These are phyloP conservation scores for Gambelia wislizenii DNA, from an alignment of 2,797 vertebrate species.

Conservation along the genomic window DNA sequence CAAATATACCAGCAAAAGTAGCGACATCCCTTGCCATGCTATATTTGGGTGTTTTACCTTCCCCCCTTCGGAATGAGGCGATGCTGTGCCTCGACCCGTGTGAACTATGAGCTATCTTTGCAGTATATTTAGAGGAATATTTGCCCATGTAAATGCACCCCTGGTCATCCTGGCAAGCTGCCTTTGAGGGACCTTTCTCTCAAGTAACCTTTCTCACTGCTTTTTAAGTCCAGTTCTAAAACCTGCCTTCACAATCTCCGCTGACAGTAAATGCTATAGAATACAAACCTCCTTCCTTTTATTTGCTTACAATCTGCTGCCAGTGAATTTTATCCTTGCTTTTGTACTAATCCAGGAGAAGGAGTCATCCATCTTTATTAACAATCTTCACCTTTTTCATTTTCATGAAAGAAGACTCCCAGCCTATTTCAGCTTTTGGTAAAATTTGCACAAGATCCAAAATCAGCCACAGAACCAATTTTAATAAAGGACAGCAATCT, in stretches of 20 bases:
- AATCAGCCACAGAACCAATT: background rate
- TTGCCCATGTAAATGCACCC: no score
- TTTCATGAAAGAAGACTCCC: background rate
- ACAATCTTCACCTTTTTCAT: background rate
- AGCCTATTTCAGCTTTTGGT: background rate
- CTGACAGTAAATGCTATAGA: background rate
- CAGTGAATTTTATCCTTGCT: background rate
- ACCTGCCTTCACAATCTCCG: background rate
- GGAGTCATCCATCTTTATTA: slow-evolving; percentile 14
- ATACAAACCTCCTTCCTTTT: background rate
- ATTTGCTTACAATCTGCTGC: slow-evolving; percentile 8
- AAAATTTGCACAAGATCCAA: background rate
- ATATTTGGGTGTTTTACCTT: no score
- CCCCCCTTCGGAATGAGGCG: no score
- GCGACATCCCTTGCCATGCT: no score
- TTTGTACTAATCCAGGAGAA: background rate
- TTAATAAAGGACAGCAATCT: background rate
- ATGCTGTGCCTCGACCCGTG: no score
- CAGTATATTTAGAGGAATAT: no score
- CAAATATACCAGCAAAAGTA: no score
- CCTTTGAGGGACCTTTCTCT: background rate
- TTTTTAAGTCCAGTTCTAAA: background rate
- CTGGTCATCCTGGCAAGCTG: background rate
- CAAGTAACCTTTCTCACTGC: background rate
- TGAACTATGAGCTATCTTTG: no score